A percentile compares a stretch with the other conserved stretches of the same genome.
Evolutionary conservation across 2,113 vertebrate genomes (phyloP).

Genomic region (Gnathonemus longibarbis): DNA sequence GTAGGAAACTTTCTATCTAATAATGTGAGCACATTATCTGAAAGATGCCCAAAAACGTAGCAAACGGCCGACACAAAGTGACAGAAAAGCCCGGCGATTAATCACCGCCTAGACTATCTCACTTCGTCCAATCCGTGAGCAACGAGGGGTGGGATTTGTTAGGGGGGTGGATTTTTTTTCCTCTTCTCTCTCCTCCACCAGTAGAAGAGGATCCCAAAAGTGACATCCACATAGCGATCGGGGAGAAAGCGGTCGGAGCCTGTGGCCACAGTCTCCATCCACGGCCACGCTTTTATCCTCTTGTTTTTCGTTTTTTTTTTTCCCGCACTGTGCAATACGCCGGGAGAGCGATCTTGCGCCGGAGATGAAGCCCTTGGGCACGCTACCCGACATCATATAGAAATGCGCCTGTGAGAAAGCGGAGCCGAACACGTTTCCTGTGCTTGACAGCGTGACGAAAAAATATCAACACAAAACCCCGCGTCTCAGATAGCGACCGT

Average conservation of each 20-base stretch:
- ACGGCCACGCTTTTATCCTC: background rate
- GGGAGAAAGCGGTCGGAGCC: conserved; percentile 22
- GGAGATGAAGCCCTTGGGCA: conserved; percentile 19
- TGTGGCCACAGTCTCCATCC: background rate
- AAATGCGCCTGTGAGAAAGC: conserved; percentile 38
- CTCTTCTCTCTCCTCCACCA: conserved; percentile 29
- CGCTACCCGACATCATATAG: conserved; percentile 17
- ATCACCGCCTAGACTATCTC: conserved; percentile 18
- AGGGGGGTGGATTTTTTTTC: conserved; percentile 12
- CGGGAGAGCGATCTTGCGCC: background rate
- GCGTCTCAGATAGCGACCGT: conserved; percentile 7
- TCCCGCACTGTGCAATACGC: background rate
- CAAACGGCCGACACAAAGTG: background rate
- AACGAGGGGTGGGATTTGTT: conserved; percentile 37
- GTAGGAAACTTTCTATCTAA: conserved; percentile 30
- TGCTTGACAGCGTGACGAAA: conserved; percentile 33
- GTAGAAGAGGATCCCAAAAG: conserved; percentile 53
- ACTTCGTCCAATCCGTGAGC: conserved; percentile 40
- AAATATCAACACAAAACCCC: background rate
- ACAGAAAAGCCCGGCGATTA: conserved; percentile 28
- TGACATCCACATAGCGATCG: conserved; percentile 48
- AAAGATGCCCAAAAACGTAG: conserved; percentile 12
- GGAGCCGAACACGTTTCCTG: conserved; percentile 39
- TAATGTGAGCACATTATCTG: background rate
- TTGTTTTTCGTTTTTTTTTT: background rate